Conservation (phyloP, 2,113 vertebrate species). For the Centropus unirufus region DNA sequence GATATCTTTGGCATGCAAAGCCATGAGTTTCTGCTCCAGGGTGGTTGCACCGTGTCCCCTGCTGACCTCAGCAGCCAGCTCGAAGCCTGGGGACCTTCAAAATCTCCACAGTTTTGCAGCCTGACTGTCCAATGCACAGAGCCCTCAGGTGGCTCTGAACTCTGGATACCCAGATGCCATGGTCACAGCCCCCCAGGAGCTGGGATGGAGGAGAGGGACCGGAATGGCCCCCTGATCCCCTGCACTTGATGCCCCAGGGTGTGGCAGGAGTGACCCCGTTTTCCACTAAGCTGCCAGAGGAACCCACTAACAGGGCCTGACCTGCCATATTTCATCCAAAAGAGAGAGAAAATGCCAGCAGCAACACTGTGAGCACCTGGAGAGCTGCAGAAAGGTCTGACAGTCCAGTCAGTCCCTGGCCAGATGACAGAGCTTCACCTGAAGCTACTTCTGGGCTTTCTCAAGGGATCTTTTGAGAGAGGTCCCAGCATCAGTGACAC, state of each 20-base stretch:
- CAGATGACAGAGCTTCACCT: not conserved
- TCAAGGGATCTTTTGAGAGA: not conserved
- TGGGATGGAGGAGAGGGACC: not conserved
- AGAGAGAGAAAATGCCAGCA: not conserved
- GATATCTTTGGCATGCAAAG: not conserved
- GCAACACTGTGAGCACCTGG: rapidly evolving
- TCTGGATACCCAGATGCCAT: not conserved
- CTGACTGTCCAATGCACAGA: not conserved
- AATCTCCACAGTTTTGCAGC: not conserved
- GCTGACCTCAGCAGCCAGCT: rapidly evolving
- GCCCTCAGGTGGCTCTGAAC: not conserved
- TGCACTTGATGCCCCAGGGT: not conserved
- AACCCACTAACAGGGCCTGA: not conserved
- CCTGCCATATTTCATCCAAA: not conserved
- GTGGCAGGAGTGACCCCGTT: too few relatives aligned
- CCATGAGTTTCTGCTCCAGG: not conserved
- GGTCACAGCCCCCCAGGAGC: not conserved
- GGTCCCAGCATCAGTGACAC: not conserved
- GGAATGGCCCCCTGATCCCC: rapidly evolving
- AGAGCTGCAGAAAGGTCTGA: not conserved
- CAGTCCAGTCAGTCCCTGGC: not conserved
- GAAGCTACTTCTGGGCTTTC: not conserved
- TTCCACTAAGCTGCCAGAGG: not conserved
- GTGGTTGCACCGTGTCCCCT: rapidly evolving
- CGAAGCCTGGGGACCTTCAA: not conserved